Conservation (phyloP, 2,113 vertebrate genomes). For the Labeo catla region DNA sequence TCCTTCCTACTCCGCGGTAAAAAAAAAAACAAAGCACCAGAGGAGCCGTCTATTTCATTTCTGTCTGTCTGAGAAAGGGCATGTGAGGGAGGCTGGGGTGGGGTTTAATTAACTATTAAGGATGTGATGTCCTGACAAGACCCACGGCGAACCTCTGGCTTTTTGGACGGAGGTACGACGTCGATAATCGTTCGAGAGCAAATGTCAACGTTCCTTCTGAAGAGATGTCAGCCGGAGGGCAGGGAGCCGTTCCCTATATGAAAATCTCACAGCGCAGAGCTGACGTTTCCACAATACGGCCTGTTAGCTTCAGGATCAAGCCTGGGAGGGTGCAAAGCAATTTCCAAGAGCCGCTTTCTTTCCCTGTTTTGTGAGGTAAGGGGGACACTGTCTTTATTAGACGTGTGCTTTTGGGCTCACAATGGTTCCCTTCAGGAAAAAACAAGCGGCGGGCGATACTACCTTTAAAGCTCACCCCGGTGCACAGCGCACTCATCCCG, state of each 20-base stretch:
- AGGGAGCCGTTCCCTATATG: background rate
- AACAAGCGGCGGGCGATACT: slow-evolving; percentile 69
- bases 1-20: background rate
- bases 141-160: background rate
- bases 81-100: background rate
- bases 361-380: slow-evolving; percentile 22
- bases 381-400: slow-evolving; percentile 75
- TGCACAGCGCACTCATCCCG: slow-evolving; percentile 30
- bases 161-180: background rate
- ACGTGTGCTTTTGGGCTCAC: slow-evolving; percentile 74
- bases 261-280: background rate
- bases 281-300: slow-evolving; percentile 2
- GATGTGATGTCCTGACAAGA: slow-evolving; percentile 19
- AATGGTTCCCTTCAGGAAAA: slow-evolving; percentile 71
- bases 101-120: slow-evolving; percentile 20
- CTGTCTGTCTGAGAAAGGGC: background rate
- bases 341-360: slow-evolving; percentile 18
- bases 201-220: background rate
- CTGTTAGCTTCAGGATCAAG: slow-evolving; percentile 26
- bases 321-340: slow-evolving; percentile 11
- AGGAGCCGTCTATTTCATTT: slow-evolving; percentile 2
- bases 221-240: background rate
- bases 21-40: background rate
- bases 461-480: slow-evolving; percentile 62
- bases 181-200: slow-evolving; percentile 5